Conservation (phyloP, 92 coral and sea anemone genomes). For the Epizoanthus scotinus region DNA sequence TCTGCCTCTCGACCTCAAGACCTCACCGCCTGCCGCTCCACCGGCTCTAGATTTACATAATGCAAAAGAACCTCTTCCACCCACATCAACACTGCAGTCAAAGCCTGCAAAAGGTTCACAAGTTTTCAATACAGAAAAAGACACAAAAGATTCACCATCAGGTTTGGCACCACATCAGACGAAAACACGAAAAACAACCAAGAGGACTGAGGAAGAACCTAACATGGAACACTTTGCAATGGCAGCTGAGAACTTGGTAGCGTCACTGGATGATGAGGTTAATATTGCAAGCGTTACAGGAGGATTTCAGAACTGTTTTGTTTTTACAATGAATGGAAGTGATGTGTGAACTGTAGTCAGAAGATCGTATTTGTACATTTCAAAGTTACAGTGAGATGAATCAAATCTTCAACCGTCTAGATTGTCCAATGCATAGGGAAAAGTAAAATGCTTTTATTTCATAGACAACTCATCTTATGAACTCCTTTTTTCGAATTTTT, state of each 20-base stretch:
- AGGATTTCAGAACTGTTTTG: no score
- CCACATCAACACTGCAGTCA: conserved; percentile 10
- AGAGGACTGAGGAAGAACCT: conserved; percentile 69
- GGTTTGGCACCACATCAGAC: background rate
- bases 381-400: no score
- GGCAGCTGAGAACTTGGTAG: conserved; percentile 94
- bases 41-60: conserved; percentile 6
- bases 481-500: no score
- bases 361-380: no score
- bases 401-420: no score
- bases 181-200: conserved; percentile 1
- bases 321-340: no score
- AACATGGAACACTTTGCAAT: conserved; percentile 86
- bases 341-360: no score
- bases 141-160: conserved; percentile 22
- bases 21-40: conserved; percentile 27
- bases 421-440: no score
- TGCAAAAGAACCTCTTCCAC: conserved; percentile 25
- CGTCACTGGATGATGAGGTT: conserved; percentile 91
- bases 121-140: conserved; percentile 8
- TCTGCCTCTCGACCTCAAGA: conserved; percentile 21
- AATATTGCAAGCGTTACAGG: no score
- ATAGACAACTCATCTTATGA: no score
- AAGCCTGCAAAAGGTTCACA: conserved; percentile 19
- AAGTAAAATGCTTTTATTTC: no score